Percentiles rank a stretch among this genome's conserved stretches.
These are phyloP conservation scores for Chiloscyllium plagiosum DNA, from an alignment of 2,113 vertebrate species.

Conservation along the genomic window DNA sequence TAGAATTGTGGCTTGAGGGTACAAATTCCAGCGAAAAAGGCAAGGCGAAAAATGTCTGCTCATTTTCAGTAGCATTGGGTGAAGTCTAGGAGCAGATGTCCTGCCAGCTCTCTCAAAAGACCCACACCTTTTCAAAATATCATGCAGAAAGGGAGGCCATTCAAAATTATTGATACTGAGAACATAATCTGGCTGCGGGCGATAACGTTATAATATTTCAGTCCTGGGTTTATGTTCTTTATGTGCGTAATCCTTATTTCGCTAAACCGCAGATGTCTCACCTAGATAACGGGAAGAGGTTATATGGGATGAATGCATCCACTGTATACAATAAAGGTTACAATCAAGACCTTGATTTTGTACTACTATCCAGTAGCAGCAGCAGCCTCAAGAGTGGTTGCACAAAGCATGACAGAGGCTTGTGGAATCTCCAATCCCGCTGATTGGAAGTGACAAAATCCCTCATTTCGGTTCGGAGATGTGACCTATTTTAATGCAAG, in stretches of 20 bases:
- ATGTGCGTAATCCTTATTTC: background rate
- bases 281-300: background rate
- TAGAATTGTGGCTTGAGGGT: background rate
- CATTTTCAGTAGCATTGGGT: background rate
- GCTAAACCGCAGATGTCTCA: background rate
- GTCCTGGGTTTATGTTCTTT: background rate
- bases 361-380: background rate
- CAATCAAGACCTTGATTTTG: background rate
- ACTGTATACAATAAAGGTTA: background rate
- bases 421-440: background rate
- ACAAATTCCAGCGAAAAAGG: background rate
- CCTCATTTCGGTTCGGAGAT: background rate
- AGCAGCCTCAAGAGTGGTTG: background rate
- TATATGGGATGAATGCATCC: background rate
- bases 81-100: background rate
- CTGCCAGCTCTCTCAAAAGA: background rate
- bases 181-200: background rate
- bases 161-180: background rate
- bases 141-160: background rate
- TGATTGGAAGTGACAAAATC: background rate
- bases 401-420: background rate
- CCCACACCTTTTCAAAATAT: background rate
- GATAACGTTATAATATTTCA: background rate
- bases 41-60: background rate
- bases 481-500: background rate